Percentiles rank a stretch among this genome's conserved stretches.
These are phyloP conservation scores for Hipposideros larvatus DNA, from an alignment of 2,797 vertebrate genomes.

Conservation along the genomic window DNA sequence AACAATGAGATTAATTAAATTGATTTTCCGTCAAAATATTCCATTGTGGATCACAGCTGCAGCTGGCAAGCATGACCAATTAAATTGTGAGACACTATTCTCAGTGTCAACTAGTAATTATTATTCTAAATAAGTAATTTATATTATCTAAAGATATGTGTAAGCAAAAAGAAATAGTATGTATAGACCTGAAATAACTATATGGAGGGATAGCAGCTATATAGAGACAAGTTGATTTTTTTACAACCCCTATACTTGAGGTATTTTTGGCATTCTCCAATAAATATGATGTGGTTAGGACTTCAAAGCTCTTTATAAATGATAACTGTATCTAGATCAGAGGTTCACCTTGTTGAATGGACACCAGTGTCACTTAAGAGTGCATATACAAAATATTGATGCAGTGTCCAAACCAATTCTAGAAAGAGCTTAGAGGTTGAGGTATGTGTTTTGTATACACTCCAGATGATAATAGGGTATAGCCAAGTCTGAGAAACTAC, in stretches of 20 bases:
- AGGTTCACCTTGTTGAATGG: not conserved
- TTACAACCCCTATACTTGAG: not conserved
- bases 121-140: not conserved
- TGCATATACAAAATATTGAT: not conserved
- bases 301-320: not conserved
- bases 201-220: not conserved
- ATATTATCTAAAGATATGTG: not conserved
- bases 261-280: not conserved
- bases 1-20: not conserved
- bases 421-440: not conserved
- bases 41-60: not conserved
- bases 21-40: slow-evolving; percentile 21
- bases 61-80: not conserved
- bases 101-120: not conserved
- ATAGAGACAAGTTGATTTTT: not conserved
- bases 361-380: not conserved
- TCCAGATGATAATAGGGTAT: not conserved
- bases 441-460: not conserved
- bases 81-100: not conserved
- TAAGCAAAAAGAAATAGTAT: not conserved
- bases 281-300: not conserved
- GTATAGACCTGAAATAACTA: not conserved
- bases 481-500: not conserved
- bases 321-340: not conserved
- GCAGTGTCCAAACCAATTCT: not conserved